Evolutionary conservation across 2,888 invertebrate genomes (phyloP), one percentile per base, ranked within the genome.

Genomic region (Acholoe squamosa): DNA sequence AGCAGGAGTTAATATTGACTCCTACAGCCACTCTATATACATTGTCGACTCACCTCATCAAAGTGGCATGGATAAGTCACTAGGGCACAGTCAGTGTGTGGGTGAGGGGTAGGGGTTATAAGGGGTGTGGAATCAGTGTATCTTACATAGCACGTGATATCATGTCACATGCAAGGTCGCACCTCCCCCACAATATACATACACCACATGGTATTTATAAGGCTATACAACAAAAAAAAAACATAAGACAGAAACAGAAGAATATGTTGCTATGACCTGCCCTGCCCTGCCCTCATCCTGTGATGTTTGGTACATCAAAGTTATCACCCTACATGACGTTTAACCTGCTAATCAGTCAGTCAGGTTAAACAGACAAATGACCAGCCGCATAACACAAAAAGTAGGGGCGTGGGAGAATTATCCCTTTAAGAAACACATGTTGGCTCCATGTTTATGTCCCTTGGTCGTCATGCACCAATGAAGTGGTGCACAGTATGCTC

Each of bases 131-230:
- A 61, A 61, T 61, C 61, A n/a, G 61, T 19, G 22, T n/a, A 61
- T n/a, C n/a, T 12, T 61, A 61, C 61, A 61, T 61, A 43, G 3
- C 43, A 43, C 43, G 43, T 43, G 19, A 19, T 61, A 71, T 71
- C 71, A 71, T 71, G 71, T 71, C 28, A 71, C 71, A 71, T 71
- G 71, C 71, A 71, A 71, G 3, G 71, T 28, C 71, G n/a, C 61
- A 61, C 61, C 19, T 61, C 61, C 61, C 14, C 7, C 14, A 61
- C 61, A 43, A 43, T 43, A 43, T 43, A 43, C 43, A 43, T 43
- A 61, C 61, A 3, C 80, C 43, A 14, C 34, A 80, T 34, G 19
- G 22, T 80, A 22, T 80, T 80, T 80, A 43, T 34, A 34, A 16
- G 80, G 43, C 80, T 43, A 43, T 43, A 80, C 10, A 80, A 33